Conservation (phyloP, 2,888 invertebrate genomes). For the Pimpla rufipes region DNA sequence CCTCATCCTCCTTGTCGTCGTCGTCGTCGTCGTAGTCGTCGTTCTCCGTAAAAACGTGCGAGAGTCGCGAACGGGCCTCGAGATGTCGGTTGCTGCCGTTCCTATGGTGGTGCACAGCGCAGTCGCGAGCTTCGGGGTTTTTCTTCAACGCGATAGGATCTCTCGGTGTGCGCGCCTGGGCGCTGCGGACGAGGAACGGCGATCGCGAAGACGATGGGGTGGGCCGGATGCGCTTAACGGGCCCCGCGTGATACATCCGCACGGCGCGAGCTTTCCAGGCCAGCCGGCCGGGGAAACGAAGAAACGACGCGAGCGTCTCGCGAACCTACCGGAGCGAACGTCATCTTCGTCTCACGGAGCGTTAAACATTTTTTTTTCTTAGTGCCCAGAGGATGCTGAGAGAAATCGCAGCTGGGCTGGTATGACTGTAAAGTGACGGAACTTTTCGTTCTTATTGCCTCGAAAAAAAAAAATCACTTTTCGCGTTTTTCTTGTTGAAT, state of each 20-base stretch:
- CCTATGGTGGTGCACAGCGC: conserved; percentile 25
- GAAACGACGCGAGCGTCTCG: too few relatives aligned
- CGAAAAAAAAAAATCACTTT: too few relatives aligned
- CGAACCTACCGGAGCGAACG: background rate
- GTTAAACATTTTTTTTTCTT: too few relatives aligned
- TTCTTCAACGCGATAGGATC: conserved; percentile 55
- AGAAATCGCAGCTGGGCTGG: too few relatives aligned
- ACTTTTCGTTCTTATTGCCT: too few relatives aligned
- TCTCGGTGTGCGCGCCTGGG: conserved; percentile 39
- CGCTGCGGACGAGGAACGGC: conserved; percentile 41
- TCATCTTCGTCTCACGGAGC: too few relatives aligned
- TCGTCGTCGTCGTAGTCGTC: conserved; percentile 19
- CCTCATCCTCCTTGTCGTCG: conserved; percentile 35
- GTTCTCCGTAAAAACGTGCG: conserved; percentile 59
- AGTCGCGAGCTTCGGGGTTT: conserved; percentile 52
- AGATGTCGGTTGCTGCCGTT: conserved; percentile 34
- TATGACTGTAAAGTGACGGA: too few relatives aligned
- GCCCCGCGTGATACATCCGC: background rate
- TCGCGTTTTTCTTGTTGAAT: too few relatives aligned
- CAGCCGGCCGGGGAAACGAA: background rate
- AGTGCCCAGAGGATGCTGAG: too few relatives aligned
- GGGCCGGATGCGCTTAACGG: conserved; percentile 36
- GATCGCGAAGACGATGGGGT: conserved; percentile 27
- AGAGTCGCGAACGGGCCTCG: conserved; percentile 40
- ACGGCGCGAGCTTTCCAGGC: background rate